Conservation (phyloP, 1,140 invertebrate genomes). For the Pseudomyrmex pallidus region DNA sequence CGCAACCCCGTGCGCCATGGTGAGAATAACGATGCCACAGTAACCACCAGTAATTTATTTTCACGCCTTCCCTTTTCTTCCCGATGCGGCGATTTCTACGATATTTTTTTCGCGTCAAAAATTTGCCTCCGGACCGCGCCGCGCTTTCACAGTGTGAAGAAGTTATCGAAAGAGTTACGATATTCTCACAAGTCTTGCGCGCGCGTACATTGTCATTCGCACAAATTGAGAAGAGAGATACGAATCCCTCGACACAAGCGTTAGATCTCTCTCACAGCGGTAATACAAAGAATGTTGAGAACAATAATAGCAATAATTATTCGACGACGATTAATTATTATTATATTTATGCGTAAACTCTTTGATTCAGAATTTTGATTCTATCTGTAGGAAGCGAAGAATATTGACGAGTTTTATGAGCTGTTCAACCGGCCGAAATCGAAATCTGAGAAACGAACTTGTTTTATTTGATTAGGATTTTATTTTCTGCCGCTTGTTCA, state of each 20-base stretch:
- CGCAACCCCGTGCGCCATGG: conserved; percentile 28
- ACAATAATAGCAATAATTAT: too few species aligned
- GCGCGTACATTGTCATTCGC: too few species aligned
- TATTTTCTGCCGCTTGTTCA: conserved; percentile 36
- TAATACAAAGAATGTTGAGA: too few species aligned
- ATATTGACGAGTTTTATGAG: conserved; percentile 12
- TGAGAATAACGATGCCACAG: conserved; percentile 63
- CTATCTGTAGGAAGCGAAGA: neutral
- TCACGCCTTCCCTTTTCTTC: conserved; percentile 15
- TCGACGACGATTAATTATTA: too few species aligned
- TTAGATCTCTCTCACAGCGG: too few species aligned
- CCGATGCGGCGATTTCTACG: conserved; percentile 52
- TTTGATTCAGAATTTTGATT: neutral
- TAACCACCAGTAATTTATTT: conserved; percentile 58
- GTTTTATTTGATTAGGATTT: conserved; percentile 72
- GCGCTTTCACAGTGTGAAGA: conserved; percentile 36
- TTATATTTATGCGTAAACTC: neutral
- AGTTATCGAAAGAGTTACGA: conserved; percentile 36
- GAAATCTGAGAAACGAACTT: conserved; percentile 37
- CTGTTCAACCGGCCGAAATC: conserved; percentile 10
- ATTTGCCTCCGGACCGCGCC: conserved; percentile 9
- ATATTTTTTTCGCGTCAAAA: conserved; percentile 22
- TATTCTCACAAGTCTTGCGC: too few species aligned
- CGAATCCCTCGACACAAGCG: too few species aligned
- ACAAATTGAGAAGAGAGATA: too few species aligned